A percentile compares a stretch with the other conserved stretches of the same genome.
phyloP scores from a whole-genome alignment of 2,888 invertebrate genomes.

The Leptopilina drosophilae region DNA sequence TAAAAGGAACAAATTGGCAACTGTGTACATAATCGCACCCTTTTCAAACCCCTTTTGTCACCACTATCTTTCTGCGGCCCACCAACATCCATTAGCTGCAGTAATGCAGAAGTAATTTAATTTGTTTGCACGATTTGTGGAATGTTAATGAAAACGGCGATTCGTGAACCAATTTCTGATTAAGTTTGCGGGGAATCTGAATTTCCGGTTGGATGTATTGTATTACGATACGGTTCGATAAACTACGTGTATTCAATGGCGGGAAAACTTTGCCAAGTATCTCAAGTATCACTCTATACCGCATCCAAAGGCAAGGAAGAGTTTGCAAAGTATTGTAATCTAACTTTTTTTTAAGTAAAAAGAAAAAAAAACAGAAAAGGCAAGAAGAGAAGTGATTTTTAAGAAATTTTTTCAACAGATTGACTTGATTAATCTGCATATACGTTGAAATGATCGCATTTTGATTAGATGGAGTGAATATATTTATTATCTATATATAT shows the following conservation, averaged over 20 bases:
- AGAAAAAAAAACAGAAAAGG: no score
- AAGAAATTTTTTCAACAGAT: no score
- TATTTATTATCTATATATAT: no score
- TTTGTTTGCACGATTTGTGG: conserved; percentile 74
- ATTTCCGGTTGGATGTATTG: neutral
- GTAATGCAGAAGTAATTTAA: conserved; percentile 74
- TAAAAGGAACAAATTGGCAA: neutral
- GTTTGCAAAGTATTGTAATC: no score
- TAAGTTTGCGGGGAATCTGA: conserved; percentile 56
- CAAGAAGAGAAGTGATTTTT: no score
- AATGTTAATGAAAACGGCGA: conserved; percentile 74
- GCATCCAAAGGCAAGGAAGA: no score
- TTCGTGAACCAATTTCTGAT: conserved; percentile 68
- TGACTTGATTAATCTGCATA: no score
- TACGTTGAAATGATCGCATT: no score
- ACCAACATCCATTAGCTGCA: conserved; percentile 71
- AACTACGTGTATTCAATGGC: conserved; percentile 22
- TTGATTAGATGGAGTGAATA: no score
- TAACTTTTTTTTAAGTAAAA: no score
- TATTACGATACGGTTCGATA: conserved; percentile 27
- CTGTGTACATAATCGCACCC: neutral
- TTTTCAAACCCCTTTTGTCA: conserved; percentile 40
- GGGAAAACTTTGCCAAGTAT: conserved; percentile 15
- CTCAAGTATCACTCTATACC: neutral
- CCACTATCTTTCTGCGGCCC: conserved; percentile 47